Conservation (phyloP, 2,113 vertebrate species). For the Perca schrenkii region DNA sequence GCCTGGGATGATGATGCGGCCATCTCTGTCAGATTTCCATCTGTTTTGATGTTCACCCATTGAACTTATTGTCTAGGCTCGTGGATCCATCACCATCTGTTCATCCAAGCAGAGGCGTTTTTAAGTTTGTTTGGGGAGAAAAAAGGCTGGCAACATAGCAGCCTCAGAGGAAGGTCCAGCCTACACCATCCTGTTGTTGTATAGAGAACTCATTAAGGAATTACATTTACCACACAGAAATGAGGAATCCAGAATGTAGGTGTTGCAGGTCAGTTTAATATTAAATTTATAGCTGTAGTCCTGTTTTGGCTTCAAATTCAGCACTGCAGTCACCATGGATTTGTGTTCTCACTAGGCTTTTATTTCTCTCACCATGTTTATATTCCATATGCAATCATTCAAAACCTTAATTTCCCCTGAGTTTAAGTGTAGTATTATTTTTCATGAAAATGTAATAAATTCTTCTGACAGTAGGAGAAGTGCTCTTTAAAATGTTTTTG, state of each 20-base stretch:
- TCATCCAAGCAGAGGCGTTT: background rate
- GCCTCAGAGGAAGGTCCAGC: background rate
- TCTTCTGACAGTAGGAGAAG: too few relatives aligned
- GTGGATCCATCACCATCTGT: conserved; percentile 32
- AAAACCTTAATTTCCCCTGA: too few relatives aligned
- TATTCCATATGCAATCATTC: background rate
- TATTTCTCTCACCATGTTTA: too few relatives aligned
- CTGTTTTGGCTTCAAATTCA: background rate
- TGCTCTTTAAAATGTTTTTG: too few relatives aligned
- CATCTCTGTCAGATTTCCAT: conserved; percentile 44
- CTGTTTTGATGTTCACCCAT: conserved; percentile 37
- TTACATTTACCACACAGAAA: background rate
- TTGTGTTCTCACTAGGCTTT: background rate
- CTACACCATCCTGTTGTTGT: conserved; percentile 1
- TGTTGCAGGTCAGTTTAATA: background rate
- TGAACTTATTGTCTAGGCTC: conserved; percentile 1
- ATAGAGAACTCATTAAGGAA: background rate
- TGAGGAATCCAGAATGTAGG: background rate
- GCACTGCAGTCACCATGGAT: background rate
- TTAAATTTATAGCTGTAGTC: background rate
- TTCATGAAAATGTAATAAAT: too few relatives aligned
- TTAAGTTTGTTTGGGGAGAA: conserved; percentile 13
- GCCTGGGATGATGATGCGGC: background rate
- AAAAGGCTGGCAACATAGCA: conserved; percentile 5
- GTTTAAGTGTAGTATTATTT: too few relatives aligned